Percentiles rank a stretch among this genome's conserved stretches.
These are phyloP conservation scores for Odiellus spinosus DNA, from an alignment of 2,888 invertebrate species.

Conservation along the genomic window DNA sequence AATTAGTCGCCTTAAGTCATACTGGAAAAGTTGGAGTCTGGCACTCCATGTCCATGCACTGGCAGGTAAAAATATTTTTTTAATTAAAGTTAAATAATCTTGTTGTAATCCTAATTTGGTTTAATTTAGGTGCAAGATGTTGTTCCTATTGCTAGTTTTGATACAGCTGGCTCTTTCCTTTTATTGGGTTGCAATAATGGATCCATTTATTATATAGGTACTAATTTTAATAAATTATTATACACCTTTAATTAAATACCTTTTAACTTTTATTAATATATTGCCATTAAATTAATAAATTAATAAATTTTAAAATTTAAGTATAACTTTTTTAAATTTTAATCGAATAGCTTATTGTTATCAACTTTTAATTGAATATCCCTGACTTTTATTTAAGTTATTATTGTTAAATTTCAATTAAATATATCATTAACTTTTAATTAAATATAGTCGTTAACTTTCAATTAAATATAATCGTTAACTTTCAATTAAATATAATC, in stretches of 20 bases:
- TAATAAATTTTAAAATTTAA: neutral
- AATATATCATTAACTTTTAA: too few relatives aligned
- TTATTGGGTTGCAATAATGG: conserved; percentile 90
- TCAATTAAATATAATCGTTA: too few relatives aligned
- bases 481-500: too few relatives aligned
- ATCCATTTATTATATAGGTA: conserved; percentile 90
- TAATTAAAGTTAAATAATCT: too few relatives aligned
- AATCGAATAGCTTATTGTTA: too few relatives aligned
- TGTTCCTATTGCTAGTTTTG: conserved; percentile 84
- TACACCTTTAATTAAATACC: conserved; percentile 4
- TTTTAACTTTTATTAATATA: neutral
- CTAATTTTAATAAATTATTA: conserved; percentile 21
- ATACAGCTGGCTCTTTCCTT: conserved; percentile 90
- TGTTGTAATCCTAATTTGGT: too few relatives aligned
- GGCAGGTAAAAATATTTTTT: conserved; percentile 45
- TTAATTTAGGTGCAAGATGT: conserved; percentile 54
- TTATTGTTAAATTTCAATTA: too few relatives aligned
- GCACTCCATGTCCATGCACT: conserved; percentile 97
- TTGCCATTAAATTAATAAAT: neutral
- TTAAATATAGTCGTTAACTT: too few relatives aligned
- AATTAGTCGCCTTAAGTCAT: conserved; percentile 84
- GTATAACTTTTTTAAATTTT: too few relatives aligned
- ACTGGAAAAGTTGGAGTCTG: conserved; percentile 93
- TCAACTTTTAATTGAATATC: too few relatives aligned
- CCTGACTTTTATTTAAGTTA: too few relatives aligned